Conservation (phyloP, 2,797 vertebrate species). For the Rhinatrema bivittatum region DNA sequence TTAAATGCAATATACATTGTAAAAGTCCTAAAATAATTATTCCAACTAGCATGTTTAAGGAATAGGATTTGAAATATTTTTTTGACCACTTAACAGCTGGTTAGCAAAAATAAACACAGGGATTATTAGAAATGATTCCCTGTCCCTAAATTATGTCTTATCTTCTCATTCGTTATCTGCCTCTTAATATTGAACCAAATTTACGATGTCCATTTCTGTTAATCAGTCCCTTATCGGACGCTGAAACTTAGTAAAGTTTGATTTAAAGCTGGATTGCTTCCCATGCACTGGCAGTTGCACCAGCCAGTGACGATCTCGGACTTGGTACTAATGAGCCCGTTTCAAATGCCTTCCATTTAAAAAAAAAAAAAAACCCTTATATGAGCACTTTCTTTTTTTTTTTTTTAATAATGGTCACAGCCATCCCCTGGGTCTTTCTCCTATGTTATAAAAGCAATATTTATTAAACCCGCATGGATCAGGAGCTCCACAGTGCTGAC, state of each 20-base stretch:
- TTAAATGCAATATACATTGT: too few relatives aligned
- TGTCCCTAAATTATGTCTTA: constrained; percentile 42
- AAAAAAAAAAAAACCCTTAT: constrained; percentile 11
- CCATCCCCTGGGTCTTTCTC: not conserved
- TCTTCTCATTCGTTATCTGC: constrained; percentile 29
- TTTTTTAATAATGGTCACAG: constrained; percentile 23
- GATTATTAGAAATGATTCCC: not conserved
- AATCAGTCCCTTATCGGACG: constrained; percentile 34
- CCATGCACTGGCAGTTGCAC: constrained; percentile 28
- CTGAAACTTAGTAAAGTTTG: constrained; percentile 18
- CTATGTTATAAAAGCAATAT: not conserved
- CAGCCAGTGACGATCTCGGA: constrained; percentile 34
- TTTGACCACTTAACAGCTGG: constrained; percentile 2
- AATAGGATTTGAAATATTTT: too few relatives aligned
- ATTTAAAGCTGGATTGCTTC: constrained; percentile 37
- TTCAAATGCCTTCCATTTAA: constrained; percentile 5
- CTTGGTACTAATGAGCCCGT: constrained; percentile 33
- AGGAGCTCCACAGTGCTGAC: too few relatives aligned
- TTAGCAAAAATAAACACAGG: not conserved
- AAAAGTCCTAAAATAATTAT: too few relatives aligned
- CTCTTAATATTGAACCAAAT: constrained; percentile 46
- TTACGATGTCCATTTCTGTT: constrained; percentile 42
- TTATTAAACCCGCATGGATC: too few relatives aligned
- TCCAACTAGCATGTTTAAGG: too few relatives aligned
- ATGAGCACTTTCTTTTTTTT: constrained; percentile 7